Conservation (phyloP, 2,888 invertebrate genomes). For the Gymnocheta viridis region DNA sequence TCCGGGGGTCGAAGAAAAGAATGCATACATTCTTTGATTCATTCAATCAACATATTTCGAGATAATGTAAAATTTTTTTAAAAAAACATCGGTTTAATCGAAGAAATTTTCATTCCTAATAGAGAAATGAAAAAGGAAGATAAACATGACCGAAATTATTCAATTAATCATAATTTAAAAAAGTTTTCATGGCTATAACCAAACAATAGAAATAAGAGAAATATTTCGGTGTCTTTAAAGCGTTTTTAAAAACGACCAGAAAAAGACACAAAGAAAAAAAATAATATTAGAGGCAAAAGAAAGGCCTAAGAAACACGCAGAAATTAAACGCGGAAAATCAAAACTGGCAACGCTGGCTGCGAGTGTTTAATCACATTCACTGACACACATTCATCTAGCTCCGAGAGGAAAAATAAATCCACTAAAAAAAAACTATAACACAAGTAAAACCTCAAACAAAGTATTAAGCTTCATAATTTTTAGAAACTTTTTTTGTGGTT, state of each 20-base stretch:
- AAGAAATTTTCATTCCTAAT: neutral
- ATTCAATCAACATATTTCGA: too few species aligned
- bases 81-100: too few species aligned
- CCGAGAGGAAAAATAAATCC: neutral
- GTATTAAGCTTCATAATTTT: conserved; percentile 8
- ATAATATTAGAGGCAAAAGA: neutral
- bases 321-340: neutral
- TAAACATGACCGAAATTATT: too few species aligned
- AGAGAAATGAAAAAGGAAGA: too few species aligned
- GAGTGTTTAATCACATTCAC: neutral
- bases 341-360: neutral
- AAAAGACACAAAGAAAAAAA: neutral
- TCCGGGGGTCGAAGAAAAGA: too few species aligned
- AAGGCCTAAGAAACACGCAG: neutral
- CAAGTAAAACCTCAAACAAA: conserved; percentile 19
- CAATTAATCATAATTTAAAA: too few species aligned
- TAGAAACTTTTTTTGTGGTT: conserved; percentile 13
- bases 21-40: too few species aligned
- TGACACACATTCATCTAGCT: neutral
- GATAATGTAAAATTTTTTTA: too few species aligned
- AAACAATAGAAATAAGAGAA: too few species aligned
- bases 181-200: too few species aligned
- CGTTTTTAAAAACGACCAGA: too few species aligned
- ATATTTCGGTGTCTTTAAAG: too few species aligned
- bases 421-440: neutral